Evolutionary conservation across 2,888 invertebrate genomes (phyloP).

Genomic region (Tenthredo amoena): DNA sequence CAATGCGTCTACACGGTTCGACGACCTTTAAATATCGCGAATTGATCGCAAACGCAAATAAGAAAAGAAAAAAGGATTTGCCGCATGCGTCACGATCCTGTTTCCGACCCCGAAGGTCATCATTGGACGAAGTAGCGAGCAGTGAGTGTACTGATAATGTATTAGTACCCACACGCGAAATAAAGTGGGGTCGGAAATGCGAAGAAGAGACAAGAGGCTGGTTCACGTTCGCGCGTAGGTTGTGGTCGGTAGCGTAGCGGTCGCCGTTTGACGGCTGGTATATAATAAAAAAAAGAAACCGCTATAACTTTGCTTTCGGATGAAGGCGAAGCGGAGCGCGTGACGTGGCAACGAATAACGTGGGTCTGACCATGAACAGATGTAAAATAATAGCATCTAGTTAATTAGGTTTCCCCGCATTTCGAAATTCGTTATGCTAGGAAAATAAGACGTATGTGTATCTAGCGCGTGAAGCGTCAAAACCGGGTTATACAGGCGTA

Average conservation of each 20-base stretch:
- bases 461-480: neutral
- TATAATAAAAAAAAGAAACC: neutral
- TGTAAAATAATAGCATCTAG: neutral
- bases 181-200: neutral
- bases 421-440: neutral
- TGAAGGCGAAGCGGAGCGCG: neutral
- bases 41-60: neutral
- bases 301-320: neutral
- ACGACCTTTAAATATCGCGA: neutral
- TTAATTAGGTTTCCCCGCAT: neutral
- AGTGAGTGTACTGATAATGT: neutral
- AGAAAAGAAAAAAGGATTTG: neutral
- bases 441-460: neutral
- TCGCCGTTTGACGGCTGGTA: neutral
- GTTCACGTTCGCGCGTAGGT: neutral
- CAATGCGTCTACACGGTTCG: neutral
- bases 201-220: neutral
- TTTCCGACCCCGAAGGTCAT: neutral
- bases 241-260: neutral
- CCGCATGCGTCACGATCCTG: conserved; percentile 16
- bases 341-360: conserved; percentile 16
- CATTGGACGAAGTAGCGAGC: neutral
- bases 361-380: conserved; percentile 12
- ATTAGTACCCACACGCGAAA: neutral
- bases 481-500: neutral